phyloP scores from a whole-genome alignment of 2,888 invertebrate genomes.

The Choreutis nemorana region DNA sequence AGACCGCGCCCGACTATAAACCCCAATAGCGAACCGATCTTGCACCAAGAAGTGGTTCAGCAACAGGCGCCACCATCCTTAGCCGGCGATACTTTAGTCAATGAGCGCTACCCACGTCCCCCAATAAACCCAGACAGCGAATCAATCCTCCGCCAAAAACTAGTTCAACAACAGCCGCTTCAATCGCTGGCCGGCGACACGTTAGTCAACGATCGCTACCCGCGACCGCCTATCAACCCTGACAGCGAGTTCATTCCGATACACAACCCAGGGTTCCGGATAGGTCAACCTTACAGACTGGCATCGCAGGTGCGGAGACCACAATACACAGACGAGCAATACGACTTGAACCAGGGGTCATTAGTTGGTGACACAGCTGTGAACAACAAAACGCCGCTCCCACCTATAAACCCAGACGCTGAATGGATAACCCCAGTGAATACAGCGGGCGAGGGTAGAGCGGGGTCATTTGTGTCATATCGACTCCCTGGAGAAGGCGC shows the following conservation, averaged over 20 bases:
- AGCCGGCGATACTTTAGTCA: constrained; percentile 74
- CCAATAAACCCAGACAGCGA: constrained; percentile 75
- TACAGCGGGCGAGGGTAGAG: constrained; percentile 32
- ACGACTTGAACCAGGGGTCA: constrained; percentile 47
- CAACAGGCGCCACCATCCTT: constrained; percentile 55
- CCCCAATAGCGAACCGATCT: too few relatives aligned
- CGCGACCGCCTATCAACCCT: constrained; percentile 73
- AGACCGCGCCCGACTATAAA: too few relatives aligned
- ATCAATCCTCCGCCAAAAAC: constrained; percentile 30
- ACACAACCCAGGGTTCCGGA: constrained; percentile 47
- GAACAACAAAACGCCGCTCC: constrained; percentile 67
- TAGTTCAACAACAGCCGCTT: constrained; percentile 36
- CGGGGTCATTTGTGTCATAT: constrained; percentile 75
- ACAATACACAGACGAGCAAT: constrained; percentile 45
- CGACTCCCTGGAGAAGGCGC: constrained; percentile 78
- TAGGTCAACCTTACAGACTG: constrained; percentile 34
- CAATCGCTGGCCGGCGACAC: constrained; percentile 70
- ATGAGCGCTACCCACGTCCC: constrained; percentile 73
- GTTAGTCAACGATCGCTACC: constrained; percentile 74
- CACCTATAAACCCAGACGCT: constrained; percentile 64
- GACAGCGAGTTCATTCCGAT: constrained; percentile 71
- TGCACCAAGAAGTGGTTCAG: constrained; percentile 52
- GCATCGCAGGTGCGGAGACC: constrained; percentile 36
- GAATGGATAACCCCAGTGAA: constrained; percentile 67
- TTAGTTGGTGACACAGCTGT: constrained; percentile 58